phyloP scores from a whole-genome alignment of 2,113 vertebrate species.

The Phalacrocorax aristotelis region DNA sequence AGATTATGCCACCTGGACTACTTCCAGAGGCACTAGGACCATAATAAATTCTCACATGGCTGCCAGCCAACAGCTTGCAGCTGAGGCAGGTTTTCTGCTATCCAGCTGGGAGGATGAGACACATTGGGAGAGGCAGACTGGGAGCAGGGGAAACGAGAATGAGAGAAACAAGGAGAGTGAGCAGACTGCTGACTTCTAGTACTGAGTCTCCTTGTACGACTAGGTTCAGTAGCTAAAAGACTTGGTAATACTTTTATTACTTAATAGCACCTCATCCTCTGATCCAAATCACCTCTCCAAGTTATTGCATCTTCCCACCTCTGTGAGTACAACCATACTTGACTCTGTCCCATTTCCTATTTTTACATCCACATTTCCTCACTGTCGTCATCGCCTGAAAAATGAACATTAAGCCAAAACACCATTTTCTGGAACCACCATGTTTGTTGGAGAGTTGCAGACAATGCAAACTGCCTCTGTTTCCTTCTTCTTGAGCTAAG shows the following conservation, averaged over 20 bases:
- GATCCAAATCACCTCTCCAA: neutral
- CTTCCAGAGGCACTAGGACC: conserved; percentile 20
- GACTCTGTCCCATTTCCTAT: neutral
- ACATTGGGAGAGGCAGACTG: neutral
- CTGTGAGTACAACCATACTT: neutral
- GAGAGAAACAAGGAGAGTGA: neutral
- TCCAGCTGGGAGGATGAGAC: conserved; percentile 20
- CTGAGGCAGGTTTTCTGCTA: conserved; percentile 39
- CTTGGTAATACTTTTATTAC: neutral
- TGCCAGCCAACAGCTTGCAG: conserved; percentile 30
- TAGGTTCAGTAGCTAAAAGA: neutral
- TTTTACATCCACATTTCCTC: neutral
- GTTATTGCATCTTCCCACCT: neutral
- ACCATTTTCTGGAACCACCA: neutral
- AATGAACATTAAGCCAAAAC: neutral
- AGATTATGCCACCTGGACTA: conserved; percentile 50
- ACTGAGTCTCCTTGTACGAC: neutral
- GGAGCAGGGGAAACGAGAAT: neutral
- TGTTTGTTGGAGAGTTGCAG: neutral
- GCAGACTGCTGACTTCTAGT: neutral
- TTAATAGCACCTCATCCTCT: neutral
- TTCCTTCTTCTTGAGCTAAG: neutral
- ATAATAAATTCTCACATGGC: conserved; percentile 32
- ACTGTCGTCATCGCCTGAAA: neutral
- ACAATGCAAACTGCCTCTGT: neutral